phyloP scores from a whole-genome alignment of 2,113 vertebrate species.

The Xiphophorus hellerii region DNA sequence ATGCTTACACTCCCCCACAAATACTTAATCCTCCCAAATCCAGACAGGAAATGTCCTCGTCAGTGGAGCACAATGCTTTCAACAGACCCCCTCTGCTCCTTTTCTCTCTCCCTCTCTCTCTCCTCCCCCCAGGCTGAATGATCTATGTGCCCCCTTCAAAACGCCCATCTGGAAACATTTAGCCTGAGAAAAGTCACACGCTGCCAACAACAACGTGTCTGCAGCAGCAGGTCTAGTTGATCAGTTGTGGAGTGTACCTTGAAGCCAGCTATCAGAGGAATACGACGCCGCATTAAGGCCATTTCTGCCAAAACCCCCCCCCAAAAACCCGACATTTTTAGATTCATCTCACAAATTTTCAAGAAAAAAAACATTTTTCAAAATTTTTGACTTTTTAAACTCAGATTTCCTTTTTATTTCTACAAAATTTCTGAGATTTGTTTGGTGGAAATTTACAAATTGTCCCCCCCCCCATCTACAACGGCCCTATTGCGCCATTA shows the following conservation, averaged over 20 bases:
- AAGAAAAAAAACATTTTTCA: too few relatives aligned
- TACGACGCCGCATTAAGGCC: too few relatives aligned
- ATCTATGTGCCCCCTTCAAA: slow-evolving; percentile 54
- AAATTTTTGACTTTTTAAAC: too few relatives aligned
- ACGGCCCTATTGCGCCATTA: too few relatives aligned
- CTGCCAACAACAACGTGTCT: slow-evolving; percentile 62
- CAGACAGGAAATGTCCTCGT: slow-evolving; percentile 77
- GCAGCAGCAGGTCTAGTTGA: slow-evolving; percentile 24
- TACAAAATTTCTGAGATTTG: too few relatives aligned
- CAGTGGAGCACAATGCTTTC: slow-evolving; percentile 74
- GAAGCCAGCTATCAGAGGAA: neutral
- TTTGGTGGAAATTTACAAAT: too few relatives aligned
- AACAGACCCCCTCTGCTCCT: slow-evolving; percentile 61
- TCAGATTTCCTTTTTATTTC: too few relatives aligned
- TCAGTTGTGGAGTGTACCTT: slow-evolving; percentile 27
- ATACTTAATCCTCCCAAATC: slow-evolving; percentile 70
- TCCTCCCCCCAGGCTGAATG: slow-evolving; percentile 37
- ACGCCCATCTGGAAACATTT: slow-evolving; percentile 76
- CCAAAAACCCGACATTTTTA: too few relatives aligned
- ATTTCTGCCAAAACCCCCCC: too few relatives aligned
- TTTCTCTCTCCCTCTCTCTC: slow-evolving; percentile 19
- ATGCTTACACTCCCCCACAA: slow-evolving; percentile 38
- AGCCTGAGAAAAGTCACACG: slow-evolving; percentile 59
- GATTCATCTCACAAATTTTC: too few relatives aligned
- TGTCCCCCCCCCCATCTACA: too few relatives aligned